These are phyloP conservation scores for Xylophagus ater DNA, from an alignment of 2,888 invertebrate genomes.

Conservation along the genomic window DNA sequence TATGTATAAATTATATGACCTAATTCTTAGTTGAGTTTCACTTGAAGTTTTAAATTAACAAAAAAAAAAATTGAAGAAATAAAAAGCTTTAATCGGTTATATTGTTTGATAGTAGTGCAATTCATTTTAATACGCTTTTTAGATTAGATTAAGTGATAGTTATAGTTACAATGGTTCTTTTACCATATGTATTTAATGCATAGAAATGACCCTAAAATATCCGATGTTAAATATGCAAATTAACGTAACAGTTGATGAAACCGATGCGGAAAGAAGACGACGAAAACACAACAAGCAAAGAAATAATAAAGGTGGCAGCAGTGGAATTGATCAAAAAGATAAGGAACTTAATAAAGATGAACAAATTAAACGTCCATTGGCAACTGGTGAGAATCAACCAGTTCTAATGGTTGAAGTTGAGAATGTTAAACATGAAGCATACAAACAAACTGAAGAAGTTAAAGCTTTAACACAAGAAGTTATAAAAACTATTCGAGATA, in stretches of 20 bases:
- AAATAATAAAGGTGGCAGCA: slow-evolving; percentile 37
- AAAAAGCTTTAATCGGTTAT: neutral
- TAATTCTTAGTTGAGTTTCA: too few relatives aligned
- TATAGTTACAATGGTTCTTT: slow-evolving; percentile 4
- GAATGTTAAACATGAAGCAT: slow-evolving; percentile 80
- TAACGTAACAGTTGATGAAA: slow-evolving; percentile 70
- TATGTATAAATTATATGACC: too few relatives aligned
- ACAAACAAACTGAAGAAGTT: slow-evolving; percentile 85
- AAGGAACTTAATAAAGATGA: slow-evolving; percentile 15
- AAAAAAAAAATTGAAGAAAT: too few relatives aligned
- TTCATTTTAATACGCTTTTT: neutral
- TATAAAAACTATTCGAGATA: slow-evolving; percentile 94
- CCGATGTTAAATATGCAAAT: slow-evolving; percentile 72
- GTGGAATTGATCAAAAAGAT: slow-evolving; percentile 11
- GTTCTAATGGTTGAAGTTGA: slow-evolving; percentile 90
- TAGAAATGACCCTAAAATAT: slow-evolving; percentile 70
- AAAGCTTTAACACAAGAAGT: slow-evolving; percentile 95
- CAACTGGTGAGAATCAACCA: slow-evolving; percentile 33
- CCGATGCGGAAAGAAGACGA: slow-evolving; percentile 47
- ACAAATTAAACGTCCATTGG: slow-evolving; percentile 19
- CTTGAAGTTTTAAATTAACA: too few relatives aligned
- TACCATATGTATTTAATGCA: slow-evolving; percentile 17
- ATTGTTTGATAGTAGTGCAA: neutral
- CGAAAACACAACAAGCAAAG: slow-evolving; percentile 27
- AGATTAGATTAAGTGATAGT: neutral